phyloP scores from a whole-genome alignment of 1,140 invertebrate genomes.

The Neodiprion virginianus region DNA sequence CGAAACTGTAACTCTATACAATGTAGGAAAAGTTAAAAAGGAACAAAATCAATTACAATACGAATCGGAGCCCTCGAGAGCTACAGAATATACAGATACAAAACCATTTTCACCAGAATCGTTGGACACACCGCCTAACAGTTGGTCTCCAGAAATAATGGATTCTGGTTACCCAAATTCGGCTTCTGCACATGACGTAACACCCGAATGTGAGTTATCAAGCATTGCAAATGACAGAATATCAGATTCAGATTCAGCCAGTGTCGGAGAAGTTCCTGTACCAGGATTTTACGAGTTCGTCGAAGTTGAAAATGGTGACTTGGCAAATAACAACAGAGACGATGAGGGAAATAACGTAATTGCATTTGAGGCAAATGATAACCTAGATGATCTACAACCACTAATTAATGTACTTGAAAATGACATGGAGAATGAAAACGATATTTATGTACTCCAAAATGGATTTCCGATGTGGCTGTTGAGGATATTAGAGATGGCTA shows the following conservation, averaged over 20 bases:
- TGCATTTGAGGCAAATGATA: slow-evolving; percentile 32
- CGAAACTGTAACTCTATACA: neutral
- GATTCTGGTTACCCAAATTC: slow-evolving; percentile 65
- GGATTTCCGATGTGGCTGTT: slow-evolving; percentile 45
- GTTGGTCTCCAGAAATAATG: slow-evolving; percentile 48
- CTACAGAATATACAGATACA: slow-evolving; percentile 20
- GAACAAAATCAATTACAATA: neutral
- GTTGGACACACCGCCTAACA: slow-evolving; percentile 37
- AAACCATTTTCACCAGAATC: slow-evolving; percentile 28
- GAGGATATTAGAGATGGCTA: slow-evolving; percentile 44
- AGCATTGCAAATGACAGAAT: slow-evolving; percentile 42
- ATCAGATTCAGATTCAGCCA: slow-evolving; percentile 43
- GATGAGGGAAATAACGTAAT: slow-evolving; percentile 63
- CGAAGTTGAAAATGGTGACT: slow-evolving; percentile 64
- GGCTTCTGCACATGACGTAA: slow-evolving; percentile 52
- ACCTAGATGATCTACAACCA: slow-evolving; percentile 42
- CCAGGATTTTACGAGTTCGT: slow-evolving; percentile 34
- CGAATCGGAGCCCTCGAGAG: neutral
- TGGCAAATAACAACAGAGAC: slow-evolving; percentile 66
- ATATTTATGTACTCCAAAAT: slow-evolving; percentile 50
- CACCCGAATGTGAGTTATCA: slow-evolving; percentile 45
- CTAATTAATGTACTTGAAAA: slow-evolving; percentile 44
- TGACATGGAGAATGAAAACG: slow-evolving; percentile 52
- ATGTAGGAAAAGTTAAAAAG: neutral
- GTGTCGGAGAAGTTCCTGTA: slow-evolving; percentile 39